These are phyloP conservation scores for Epinotia ramella DNA, from an alignment of 2,888 invertebrate genomes.

Conservation along the genomic window DNA sequence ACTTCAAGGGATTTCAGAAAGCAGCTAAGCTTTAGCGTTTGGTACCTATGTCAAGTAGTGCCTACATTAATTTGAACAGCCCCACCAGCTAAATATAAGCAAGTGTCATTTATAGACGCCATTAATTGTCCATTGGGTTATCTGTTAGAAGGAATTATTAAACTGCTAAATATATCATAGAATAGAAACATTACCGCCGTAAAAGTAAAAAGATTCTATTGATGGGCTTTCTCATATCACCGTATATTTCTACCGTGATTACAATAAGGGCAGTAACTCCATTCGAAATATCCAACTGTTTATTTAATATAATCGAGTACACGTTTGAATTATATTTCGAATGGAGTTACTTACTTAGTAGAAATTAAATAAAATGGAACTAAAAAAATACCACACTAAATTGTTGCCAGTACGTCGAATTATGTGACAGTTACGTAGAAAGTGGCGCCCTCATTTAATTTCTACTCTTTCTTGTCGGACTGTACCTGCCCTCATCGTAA, in stretches of 20 bases:
- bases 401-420: no score
- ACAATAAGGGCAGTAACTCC: no score
- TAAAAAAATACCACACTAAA: no score
- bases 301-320: no score
- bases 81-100: constrained; percentile 18
- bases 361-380: no score
- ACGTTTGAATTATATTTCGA: no score
- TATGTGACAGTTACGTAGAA: no score
- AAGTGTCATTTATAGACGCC: background rate
- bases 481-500: no score
- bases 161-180: background rate
- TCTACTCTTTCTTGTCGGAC: no score
- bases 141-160: background rate
- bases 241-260: background rate
- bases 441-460: no score
- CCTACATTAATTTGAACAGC: background rate
- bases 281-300: no score
- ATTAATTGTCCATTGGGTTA: background rate
- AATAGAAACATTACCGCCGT: background rate
- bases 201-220: background rate
- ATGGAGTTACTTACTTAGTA: no score
- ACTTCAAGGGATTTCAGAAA: background rate
- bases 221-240: background rate
- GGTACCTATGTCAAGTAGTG: constrained; percentile 1
- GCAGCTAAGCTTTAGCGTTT: background rate